Evolutionary conservation across 2,888 invertebrate genomes (phyloP).

Genomic region (Archips xylosteana): DNA sequence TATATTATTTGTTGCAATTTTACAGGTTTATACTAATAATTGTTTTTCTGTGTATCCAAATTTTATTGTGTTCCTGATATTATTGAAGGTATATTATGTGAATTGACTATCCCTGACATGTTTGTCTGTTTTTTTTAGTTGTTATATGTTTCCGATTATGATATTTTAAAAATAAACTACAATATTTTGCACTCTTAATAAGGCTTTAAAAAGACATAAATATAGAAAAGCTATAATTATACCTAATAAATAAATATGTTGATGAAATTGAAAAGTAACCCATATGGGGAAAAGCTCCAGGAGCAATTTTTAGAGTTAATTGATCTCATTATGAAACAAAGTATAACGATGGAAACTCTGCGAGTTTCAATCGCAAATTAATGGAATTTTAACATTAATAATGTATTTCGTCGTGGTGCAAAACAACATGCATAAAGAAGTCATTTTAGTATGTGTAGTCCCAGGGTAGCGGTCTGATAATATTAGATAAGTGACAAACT

Average conservation of each 20-base stretch:
- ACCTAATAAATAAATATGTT: slow-evolving; percentile 44
- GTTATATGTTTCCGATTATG: slow-evolving; percentile 49
- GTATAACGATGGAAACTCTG: slow-evolving; percentile 38
- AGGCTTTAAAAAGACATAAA: slow-evolving; percentile 57
- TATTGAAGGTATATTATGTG: slow-evolving; percentile 15
- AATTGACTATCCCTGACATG: slow-evolving; percentile 5
- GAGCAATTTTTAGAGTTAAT: slow-evolving; percentile 64
- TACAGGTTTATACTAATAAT: slow-evolving; percentile 34
- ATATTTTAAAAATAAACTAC: slow-evolving; percentile 34
- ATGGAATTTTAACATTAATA: slow-evolving; percentile 1
- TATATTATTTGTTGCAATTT: slow-evolving; percentile 39
- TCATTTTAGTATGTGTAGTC: neutral
- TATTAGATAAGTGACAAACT: neutral
- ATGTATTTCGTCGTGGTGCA: neutral
- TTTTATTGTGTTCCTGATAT: slow-evolving; percentile 26
- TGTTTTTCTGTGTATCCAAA: slow-evolving; percentile 24
- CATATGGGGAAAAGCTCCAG: slow-evolving; percentile 60
- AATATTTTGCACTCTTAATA: slow-evolving; percentile 45
- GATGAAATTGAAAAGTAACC: slow-evolving; percentile 58
- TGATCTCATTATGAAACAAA: slow-evolving; percentile 67
- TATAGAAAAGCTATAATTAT: slow-evolving; percentile 48
- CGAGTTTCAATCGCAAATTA: slow-evolving; percentile 54
- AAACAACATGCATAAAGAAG: neutral
- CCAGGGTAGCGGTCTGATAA: neutral
- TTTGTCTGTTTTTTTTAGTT: slow-evolving; percentile 36